Evolutionary conservation across 2,888 invertebrate species (phyloP).

Genomic region (Chloroclystis v-ata): DNA sequence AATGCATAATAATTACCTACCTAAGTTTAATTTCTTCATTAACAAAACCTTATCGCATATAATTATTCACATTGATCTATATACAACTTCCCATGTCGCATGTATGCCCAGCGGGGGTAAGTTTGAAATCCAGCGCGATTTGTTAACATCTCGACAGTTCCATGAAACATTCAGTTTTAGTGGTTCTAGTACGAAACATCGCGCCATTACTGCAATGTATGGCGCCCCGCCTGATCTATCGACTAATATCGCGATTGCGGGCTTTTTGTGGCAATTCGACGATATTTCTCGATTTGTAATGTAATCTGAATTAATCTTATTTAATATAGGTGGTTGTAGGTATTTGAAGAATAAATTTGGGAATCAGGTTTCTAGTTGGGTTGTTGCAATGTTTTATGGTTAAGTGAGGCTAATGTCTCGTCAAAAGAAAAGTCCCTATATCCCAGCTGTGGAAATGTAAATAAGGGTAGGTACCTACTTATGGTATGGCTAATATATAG

Average conservation of each 20-base stretch:
- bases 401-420: no score
- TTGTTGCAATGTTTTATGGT: no score
- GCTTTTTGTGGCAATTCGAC: conserved; percentile 5
- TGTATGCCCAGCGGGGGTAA: not conserved
- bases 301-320: not conserved
- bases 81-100: not conserved
- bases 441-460: no score
- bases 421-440: no score
- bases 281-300: conserved; percentile 1
- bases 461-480: no score
- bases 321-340: no score
- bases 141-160: conserved; percentile 25
- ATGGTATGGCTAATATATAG: no score
- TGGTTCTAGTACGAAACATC: conserved; percentile 50
- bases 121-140: conserved; percentile 13
- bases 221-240: conserved; percentile 58
- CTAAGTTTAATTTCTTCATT: no score
- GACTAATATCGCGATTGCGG: conserved; percentile 61
- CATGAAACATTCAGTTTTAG: conserved; percentile 66
- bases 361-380: not conserved
- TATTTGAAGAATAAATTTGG: not conserved
- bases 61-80: no score
- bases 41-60: no score
- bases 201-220: conserved; percentile 62
- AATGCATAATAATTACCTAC: no score